Percentiles rank a stretch among this genome's conserved stretches.
These are phyloP conservation scores for Drosophila multiciliata DNA, from an alignment of 2,888 invertebrate genomes.

Conservation along the genomic window DNA sequence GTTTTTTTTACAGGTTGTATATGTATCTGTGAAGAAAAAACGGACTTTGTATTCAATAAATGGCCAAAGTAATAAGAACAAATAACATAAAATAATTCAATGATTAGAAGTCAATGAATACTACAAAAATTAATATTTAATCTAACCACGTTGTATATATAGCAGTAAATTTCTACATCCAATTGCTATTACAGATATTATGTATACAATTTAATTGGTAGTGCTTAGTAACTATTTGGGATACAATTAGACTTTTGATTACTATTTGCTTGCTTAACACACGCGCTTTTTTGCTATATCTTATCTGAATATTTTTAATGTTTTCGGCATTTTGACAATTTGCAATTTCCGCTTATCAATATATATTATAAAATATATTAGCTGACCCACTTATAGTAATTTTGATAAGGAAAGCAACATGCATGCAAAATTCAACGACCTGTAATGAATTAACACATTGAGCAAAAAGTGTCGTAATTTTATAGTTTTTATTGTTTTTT, in stretches of 20 bases:
- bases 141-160: not conserved
- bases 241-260: not conserved
- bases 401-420: constrained; percentile 11
- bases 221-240: not conserved
- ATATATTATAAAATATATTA: not conserved
- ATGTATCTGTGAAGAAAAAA: no score
- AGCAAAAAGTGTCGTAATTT: not conserved
- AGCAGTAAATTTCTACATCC: not conserved
- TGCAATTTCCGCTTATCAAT: constrained; percentile 18
- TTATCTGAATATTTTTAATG: constrained; percentile 18
- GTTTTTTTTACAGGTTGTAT: no score
- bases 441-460: not conserved
- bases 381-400: constrained; percentile 31
- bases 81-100: not conserved
- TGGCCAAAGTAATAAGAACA: not conserved
- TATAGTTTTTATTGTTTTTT: not conserved
- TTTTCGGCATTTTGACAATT: not conserved
- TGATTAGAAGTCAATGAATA: not conserved
- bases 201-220: not conserved
- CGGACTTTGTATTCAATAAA: no score
- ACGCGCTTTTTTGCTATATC: constrained; percentile 21
- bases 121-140: not conserved
- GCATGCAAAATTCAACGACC: not conserved
- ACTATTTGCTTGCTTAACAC: not conserved
- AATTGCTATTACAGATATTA: not conserved